Base-by-base conservation (phyloP, 1,140 invertebrate genomes). In the Armadillidium nasatum region DNA sequence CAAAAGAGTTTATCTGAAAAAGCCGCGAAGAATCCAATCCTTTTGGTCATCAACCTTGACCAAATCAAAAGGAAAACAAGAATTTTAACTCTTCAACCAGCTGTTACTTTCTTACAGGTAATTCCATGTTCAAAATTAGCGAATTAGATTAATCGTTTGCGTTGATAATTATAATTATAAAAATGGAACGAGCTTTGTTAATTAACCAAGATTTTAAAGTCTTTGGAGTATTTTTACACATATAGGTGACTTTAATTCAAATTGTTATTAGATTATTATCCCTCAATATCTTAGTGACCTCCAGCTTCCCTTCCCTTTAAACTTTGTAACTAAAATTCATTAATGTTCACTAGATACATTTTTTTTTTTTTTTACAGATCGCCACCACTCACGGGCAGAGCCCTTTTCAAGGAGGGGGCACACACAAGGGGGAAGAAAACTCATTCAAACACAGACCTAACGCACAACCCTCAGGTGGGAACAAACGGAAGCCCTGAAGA, bases 71-170 rank as follows among this genome's bases (percentile, higher is more conserved):
- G 90, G 78, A 85, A 86, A 80, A 88, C 85, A 82, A 84, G 87
- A 76, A 88, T 91, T 45, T 84, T 92, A 10, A 89, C 88, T 83
- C 82, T 91, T 10, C 88, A 89, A 80, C 89, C 90, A 15, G 88
- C 89, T 21, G 84, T 90, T 13, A 89, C 80, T 44, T 82, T 82
- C 69, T 81, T 85, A 43, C 82, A 82, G 74, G 79, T 82, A 46
- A 77, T 71, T 75, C 78, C 70, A 71, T 11, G 7, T 23, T 68
- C 7, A 46, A 73, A 71, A 10, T 15, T 21, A 23, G 1, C 15
- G 0, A 73, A 22, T 21, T 10, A 22, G 33, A 21, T 22, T 43
- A 43, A 11, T 22, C n/a, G 19, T 10, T 70, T 70, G 33, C 33
- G 19, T 9, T 70, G 9, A 70, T 10, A 21, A 70, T 4, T 72